Evolutionary conservation across 2,797 vertebrate genomes (phyloP).

Genomic region (Phataginus tricuspis): DNA sequence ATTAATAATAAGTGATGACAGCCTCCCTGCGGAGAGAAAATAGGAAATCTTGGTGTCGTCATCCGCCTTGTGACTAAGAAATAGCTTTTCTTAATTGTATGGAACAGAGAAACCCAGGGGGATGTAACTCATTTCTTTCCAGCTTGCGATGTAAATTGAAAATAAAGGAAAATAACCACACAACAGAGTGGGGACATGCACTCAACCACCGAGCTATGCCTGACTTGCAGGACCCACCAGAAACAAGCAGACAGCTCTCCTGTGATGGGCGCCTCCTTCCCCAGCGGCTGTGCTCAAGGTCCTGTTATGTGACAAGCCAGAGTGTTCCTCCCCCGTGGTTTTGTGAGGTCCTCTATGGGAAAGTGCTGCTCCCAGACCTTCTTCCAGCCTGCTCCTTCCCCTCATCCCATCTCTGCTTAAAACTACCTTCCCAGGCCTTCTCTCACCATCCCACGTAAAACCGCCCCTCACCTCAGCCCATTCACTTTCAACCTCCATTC

Average conservation of each 20-base stretch:
- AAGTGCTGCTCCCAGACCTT: not conserved
- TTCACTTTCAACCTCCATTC: not conserved
- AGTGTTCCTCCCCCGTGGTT: not conserved
- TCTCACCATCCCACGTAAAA: not conserved
- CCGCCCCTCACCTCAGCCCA: not conserved
- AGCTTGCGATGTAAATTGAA: constrained; percentile 72
- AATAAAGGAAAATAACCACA: constrained; percentile 61
- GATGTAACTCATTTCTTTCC: constrained; percentile 69
- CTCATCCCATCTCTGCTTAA: not conserved
- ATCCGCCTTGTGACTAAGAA: constrained; percentile 72
- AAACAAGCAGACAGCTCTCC: not conserved
- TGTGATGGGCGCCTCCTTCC: rapidly evolving
- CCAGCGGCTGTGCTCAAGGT: not conserved
- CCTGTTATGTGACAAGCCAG: not conserved
- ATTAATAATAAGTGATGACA: constrained; percentile 77
- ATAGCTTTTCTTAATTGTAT: constrained; percentile 76
- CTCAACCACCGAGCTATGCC: not conserved
- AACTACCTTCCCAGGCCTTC: not conserved
- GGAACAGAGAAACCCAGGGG: constrained; percentile 70
- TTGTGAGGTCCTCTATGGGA: not conserved
- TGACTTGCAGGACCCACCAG: not conserved
- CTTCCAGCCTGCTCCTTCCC: not conserved
- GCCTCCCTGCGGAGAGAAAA: constrained; percentile 72
- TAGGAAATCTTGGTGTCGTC: constrained; percentile 71
- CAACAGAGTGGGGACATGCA: not conserved